Evolutionary conservation across 2,888 invertebrate species (phyloP), one percentile per base, ranked within the genome.

Genomic region (Drosophila cracens): DNA sequence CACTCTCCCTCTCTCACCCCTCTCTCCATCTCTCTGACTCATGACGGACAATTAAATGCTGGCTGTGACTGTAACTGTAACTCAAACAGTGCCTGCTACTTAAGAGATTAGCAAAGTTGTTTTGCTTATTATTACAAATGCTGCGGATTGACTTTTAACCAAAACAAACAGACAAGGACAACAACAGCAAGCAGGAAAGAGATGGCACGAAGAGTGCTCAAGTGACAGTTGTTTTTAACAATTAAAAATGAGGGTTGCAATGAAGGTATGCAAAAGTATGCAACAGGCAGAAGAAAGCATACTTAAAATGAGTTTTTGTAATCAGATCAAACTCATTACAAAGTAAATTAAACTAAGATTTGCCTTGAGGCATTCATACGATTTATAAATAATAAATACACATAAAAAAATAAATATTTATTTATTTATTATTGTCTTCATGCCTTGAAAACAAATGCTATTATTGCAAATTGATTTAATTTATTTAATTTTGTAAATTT

Each of bases 61-160:
- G 16, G 51, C 56, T 33, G 43, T 46, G 36, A 66, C 65, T 65
- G 54, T 56, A 31, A 52, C 33, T 16, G 52, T 21, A 8, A 21
- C 31, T 52, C 34, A 34, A 13, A 34, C 34, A 13, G 40, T 21
- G 11, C 13, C 27, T 11, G 53, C 53, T 52, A 79, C 76, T 81
- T 82, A 68, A 63, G 68, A 64, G 81, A 77, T 81, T 83, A 83
- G 16, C 74, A 43, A 43, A 57, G 56, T 58, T 66, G 70, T 65
- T 13, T 48, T 38, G 54, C 63, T 68, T 66, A 63, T 76, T 69
- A 78, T 49, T 61, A 60, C 68, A 60, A 80, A 38, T 40, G 66
- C 33, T 34, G 53, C 36, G 70, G 74, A 72, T 82, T 80, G 72
- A 88, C 83, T 77, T 65, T 63, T 38, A 33, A 36, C 31, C 51